Conservation (phyloP, 2,797 vertebrate species). For the Cercopithecus petaurista region DNA sequence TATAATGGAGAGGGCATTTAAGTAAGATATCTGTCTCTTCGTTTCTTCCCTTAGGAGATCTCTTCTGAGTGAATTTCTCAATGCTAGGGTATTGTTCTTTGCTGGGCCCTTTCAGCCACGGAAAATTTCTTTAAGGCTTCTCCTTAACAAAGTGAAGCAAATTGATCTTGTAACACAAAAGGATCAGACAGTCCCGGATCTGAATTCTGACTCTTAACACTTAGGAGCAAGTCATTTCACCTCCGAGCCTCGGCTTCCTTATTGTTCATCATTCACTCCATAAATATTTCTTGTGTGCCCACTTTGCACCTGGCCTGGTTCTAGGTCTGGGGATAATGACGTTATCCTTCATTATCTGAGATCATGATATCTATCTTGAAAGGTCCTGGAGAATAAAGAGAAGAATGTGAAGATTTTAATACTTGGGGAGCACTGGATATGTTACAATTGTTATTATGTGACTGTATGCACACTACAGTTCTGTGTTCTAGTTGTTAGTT, state of each 20-base stretch:
- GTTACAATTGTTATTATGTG: background rate
- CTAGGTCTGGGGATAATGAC: background rate
- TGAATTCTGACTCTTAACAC: background rate
- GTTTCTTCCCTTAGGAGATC: background rate
- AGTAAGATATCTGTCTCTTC: background rate
- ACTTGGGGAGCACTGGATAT: background rate
- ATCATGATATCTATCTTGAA: background rate
- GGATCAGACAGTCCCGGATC: background rate
- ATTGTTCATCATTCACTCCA: background rate
- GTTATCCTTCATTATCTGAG: background rate
- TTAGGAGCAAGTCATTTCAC: background rate
- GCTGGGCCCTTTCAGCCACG: background rate
- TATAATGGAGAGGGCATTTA: background rate
- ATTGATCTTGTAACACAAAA: background rate
- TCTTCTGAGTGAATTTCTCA: background rate
- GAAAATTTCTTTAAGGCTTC: background rate
- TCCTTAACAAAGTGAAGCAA: background rate
- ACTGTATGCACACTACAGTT: background rate
- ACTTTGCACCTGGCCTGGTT: background rate
- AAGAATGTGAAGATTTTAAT: background rate
- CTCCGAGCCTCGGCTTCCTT: background rate
- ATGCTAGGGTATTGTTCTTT: background rate
- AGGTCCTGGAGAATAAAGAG: background rate
- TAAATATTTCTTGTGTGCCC: background rate
- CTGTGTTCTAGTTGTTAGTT: constrained; percentile 21